Evolutionary conservation across 2,888 invertebrate species (phyloP), one percentile per base, ranked within the genome.

Genomic region (Brenthis hecate): DNA sequence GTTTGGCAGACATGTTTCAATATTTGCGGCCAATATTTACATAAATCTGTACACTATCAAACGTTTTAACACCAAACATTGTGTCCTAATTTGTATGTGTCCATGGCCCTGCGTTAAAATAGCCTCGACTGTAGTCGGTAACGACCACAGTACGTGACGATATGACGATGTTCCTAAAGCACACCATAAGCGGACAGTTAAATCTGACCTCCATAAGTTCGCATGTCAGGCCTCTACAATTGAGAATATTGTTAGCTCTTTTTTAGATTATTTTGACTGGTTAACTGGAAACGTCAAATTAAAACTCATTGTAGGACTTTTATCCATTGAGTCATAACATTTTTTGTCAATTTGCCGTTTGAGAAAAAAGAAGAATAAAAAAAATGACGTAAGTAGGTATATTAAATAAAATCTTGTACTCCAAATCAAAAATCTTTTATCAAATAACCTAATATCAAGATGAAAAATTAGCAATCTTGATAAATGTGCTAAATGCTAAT

Each of bases 1-100:
- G 80, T 80, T 82, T 80, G 78, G 81, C 86, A 87, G 88, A 87
- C 88, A 84, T 81, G 76, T 83, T 50, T 85, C 86, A 91, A 91
- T 86, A 89, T 84, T 85, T 77, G 80, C 77, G 66, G 74, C 79
- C 73, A 85, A 86, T 89, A 86, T 91, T 91, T 87, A 84, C 84
- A 81, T 79, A 84, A 85, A 87, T 87, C 85, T 83, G 86, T 87
- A 85, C 82, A 88, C 83, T 84, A 85, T 88, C 83, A 81, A 80
- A 83, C 84, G 81, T 88, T 90, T 90, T 89, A 88, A 86, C 88
- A 88, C 89, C 89, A 85, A 89, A 89, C 84, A 88, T 77, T 80
- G 79, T 76, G 78, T 85, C 81, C 83, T 81, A 83, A 84, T 84
- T 84, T 83, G 81, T 83, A 80, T 81, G 80, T 80, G 74, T 75